Percentiles rank a stretch among this genome's conserved stretches.
These are phyloP conservation scores for Andrena praecox DNA, from an alignment of 2,888 invertebrate genomes.

Conservation along the genomic window DNA sequence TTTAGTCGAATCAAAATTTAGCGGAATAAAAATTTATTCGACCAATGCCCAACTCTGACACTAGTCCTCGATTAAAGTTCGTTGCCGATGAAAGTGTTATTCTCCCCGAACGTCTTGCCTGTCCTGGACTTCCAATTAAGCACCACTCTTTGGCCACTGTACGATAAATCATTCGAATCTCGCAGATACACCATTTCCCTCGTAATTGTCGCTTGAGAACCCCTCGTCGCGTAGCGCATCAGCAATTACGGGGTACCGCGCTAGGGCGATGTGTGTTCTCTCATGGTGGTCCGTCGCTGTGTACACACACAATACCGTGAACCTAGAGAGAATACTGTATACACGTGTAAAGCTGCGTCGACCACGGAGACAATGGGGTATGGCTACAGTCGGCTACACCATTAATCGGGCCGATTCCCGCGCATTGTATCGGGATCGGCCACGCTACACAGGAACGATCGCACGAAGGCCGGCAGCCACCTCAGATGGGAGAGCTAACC, in stretches of 20 bases:
- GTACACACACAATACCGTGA: conserved; percentile 20
- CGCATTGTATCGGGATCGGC: conserved; percentile 49
- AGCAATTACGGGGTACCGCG: conserved; percentile 48
- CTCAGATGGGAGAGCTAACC: conserved; percentile 2
- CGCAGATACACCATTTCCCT: conserved; percentile 21
- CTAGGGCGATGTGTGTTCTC: conserved; percentile 31
- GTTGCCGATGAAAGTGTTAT: no score
- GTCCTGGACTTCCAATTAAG: neutral
- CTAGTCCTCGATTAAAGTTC: neutral
- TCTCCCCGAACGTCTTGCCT: neutral
- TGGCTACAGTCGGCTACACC: conserved; percentile 62
- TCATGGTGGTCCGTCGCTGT: conserved; percentile 19
- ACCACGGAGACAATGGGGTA: conserved; percentile 61
- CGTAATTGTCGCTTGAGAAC: conserved; percentile 49
- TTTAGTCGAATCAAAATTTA: no score
- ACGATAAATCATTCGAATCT: conserved; percentile 27
- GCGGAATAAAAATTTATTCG: no score
- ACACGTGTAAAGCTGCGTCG: conserved; percentile 21
- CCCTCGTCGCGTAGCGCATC: conserved; percentile 45
- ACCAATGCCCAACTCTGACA: no score
- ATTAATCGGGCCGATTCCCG: conserved; percentile 67
- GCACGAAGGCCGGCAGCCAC: conserved; percentile 6
- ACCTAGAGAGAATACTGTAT: conserved; percentile 7
- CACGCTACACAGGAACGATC: conserved; percentile 38
- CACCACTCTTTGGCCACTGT: neutral